These are phyloP conservation scores for Drosophila micromelanica DNA, from an alignment of 1,140 invertebrate species.

Conservation along the genomic window DNA sequence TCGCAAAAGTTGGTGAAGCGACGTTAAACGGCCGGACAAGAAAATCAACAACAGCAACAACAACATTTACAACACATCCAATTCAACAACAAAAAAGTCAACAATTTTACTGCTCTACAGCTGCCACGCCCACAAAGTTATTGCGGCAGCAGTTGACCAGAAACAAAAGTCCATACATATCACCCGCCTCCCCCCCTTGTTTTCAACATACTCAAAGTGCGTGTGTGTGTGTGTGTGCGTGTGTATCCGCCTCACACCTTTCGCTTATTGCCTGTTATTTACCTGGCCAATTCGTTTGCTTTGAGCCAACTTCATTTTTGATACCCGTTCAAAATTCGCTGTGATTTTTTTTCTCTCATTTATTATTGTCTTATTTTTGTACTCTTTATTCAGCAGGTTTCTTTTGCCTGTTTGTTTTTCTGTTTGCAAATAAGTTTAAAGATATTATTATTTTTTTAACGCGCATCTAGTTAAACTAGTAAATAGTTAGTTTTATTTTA, in stretches of 20 bases:
- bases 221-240: constrained; percentile 13
- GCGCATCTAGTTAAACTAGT: constrained; percentile 60
- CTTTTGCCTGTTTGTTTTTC: constrained; percentile 34
- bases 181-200: not conserved
- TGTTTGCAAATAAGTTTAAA: constrained; percentile 59
- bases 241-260: constrained; percentile 17
- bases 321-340: constrained; percentile 48
- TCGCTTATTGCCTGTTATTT: constrained; percentile 33
- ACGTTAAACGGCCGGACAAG: constrained; percentile 85
- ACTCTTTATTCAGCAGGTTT: constrained; percentile 16
- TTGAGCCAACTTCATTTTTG: constrained; percentile 29
- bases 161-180: constrained; percentile 9
- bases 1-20: constrained; percentile 95
- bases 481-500: constrained; percentile 37
- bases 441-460: constrained; percentile 38
- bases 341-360: constrained; percentile 35
- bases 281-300: constrained; percentile 18
- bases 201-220: not conserved
- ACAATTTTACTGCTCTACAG: constrained; percentile 13
- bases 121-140: constrained; percentile 37
- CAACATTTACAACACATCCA: constrained; percentile 8
- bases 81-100: constrained; percentile 1
- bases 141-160: constrained; percentile 77
- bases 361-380: not conserved
- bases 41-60: not conserved